Conservation (phyloP, 2,113 vertebrate species). For the Nycticebus coucang region DNA sequence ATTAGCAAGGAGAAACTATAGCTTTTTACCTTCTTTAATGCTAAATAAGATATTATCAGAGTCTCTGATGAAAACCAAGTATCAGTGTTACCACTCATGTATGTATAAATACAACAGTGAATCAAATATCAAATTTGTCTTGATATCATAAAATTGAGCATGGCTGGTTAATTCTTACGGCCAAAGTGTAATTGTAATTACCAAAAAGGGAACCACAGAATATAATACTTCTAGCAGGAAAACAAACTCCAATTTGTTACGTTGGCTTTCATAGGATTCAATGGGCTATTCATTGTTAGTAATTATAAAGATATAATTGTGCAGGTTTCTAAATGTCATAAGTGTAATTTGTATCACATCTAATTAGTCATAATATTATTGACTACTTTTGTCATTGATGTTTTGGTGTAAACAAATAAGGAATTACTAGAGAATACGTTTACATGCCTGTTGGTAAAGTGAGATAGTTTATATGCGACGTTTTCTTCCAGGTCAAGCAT, state of each 20-base stretch:
- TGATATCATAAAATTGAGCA: neutral
- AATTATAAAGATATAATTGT: slow-evolving; percentile 53
- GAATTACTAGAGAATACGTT: slow-evolving; percentile 36
- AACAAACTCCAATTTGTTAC: neutral
- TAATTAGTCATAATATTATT: slow-evolving; percentile 66
- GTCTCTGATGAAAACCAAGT: neutral
- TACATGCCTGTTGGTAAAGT: slow-evolving; percentile 50
- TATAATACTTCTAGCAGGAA: slow-evolving; percentile 20
- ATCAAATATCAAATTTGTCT: neutral
- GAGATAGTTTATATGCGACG: slow-evolving; percentile 42
- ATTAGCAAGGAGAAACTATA: neutral
- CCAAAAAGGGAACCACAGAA: slow-evolving; percentile 8
- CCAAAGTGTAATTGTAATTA: slow-evolving; percentile 19
- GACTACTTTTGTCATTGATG: slow-evolving; percentile 62
- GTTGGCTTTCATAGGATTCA: neutral
- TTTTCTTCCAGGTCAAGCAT: slow-evolving; percentile 61
- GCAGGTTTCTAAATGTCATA: slow-evolving; percentile 52
- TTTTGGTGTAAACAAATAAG: slow-evolving; percentile 52
- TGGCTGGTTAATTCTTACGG: neutral
- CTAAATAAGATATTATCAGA: neutral
- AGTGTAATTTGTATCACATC: slow-evolving; percentile 22
- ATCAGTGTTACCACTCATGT: neutral
- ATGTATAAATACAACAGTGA: neutral
- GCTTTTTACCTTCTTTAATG: neutral
- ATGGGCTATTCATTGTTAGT: neutral